A percentile compares a stretch with the other conserved stretches of the same genome.
Conservation (phyloP, 2,888 invertebrate species). For the Minunthozetes semirufus region DNA sequence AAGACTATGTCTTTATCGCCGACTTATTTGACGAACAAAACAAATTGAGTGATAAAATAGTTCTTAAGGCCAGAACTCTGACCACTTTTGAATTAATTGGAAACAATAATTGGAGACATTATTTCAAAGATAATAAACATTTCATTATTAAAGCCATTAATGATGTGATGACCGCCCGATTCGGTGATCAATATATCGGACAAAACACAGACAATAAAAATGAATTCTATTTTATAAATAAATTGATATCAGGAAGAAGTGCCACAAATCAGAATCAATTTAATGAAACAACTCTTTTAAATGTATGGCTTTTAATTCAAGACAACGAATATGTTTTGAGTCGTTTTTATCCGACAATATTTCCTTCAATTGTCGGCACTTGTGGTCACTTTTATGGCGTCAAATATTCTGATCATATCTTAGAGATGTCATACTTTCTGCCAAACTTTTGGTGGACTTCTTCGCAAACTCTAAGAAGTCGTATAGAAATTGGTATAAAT, state of each 20-base stretch:
- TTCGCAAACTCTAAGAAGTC: slow-evolving; percentile 39
- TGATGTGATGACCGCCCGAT: slow-evolving; percentile 7
- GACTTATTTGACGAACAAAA: not conserved
- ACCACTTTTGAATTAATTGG: slow-evolving; percentile 22
- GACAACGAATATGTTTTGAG: slow-evolving; percentile 47
- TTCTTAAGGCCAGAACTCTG: slow-evolving; percentile 29
- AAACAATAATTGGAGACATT: not conserved
- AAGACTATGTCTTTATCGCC: slow-evolving; percentile 32
- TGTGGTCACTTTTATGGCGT: slow-evolving; percentile 52
- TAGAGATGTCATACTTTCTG: slow-evolving; percentile 41
- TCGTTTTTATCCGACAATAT: slow-evolving; percentile 43
- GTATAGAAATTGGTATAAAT: slow-evolving; percentile 43
- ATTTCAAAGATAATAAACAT: not conserved
- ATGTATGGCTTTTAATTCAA: slow-evolving; percentile 44
- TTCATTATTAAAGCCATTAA: slow-evolving; percentile 18
- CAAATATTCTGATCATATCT: slow-evolving; percentile 46
- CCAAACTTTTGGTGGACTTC: slow-evolving; percentile 3
- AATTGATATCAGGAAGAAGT: not conserved
- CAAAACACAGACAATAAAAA: not conserved
- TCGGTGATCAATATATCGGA: not conserved
- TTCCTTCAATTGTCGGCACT: slow-evolving; percentile 47
- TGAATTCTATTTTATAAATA: not conserved
- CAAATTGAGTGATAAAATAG: not conserved
- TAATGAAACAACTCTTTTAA: slow-evolving; percentile 30
- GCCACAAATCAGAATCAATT: not conserved